Evolutionary conservation across 2,797 vertebrate genomes (phyloP), one percentile per base, ranked within the genome.

Genomic region (Aplochiton taeniatus): DNA sequence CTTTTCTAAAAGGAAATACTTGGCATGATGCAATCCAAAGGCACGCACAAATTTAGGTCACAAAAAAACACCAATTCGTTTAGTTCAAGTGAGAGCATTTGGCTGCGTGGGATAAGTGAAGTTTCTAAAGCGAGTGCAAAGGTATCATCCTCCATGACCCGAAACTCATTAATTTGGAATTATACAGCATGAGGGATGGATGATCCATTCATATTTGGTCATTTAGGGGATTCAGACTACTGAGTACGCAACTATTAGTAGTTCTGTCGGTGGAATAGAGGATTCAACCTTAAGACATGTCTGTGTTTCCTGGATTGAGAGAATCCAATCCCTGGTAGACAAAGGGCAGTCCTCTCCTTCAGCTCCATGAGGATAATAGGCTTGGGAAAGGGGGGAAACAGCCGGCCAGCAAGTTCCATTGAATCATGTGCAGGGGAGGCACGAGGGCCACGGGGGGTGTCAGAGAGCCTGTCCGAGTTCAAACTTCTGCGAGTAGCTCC

Each of bases 291-390:
- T 77, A 84, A 85, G 88, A 82, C 80, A 86, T 84, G 83, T 83
- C 85, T 67, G 68, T 68, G 68, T 67, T 70, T 77, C 79, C 74
- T 74, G 76, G 72, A 86, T 72, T 79, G 85, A 84, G 79, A 83
- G 81, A 85, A 87, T 41, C 11, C 76, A 83, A 87, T 83, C 82
- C 77, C 68, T 71, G 72, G 81, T 16, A 85, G 85, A 87, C 85
- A 87, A 88, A 88, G 83, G 73, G 75, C 75, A 70, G 74, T 79
- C 59, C 71, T 73, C 79, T 12, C 80, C 56, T 82, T 85, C 85
- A 87, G 83, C 80, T 81, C 70, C 66, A 70, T 79, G 74, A 68
- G 44, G 83, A 87, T 87, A 85, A 88, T 80, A 83, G 82, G 83
- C 85, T 86, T 84, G 77, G 72, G 78, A 19, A 70, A 78, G 64